Percentiles rank a stretch among this genome's conserved stretches.
phyloP scores from a whole-genome alignment of 2,888 invertebrate species.

The Lithophane leautieri region DNA sequence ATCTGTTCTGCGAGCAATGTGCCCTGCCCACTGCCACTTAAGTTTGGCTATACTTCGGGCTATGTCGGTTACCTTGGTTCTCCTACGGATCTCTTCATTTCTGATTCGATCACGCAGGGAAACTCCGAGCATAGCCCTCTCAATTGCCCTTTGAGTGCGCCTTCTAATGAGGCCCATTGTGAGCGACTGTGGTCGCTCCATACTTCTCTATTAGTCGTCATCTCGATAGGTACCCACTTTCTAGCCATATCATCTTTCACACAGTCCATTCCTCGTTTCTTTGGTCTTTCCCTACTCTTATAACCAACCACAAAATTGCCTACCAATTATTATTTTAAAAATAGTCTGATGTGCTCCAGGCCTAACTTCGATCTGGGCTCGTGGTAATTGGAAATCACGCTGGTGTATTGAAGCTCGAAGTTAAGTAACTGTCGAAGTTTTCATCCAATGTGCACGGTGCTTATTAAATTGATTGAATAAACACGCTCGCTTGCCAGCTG shows the following conservation, averaged over 20 bases:
- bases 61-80: no score
- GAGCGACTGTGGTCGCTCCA: no score
- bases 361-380: conserved; percentile 10
- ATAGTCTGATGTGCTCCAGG: background rate
- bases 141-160: no score
- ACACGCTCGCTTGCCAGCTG: conserved; percentile 10
- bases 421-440: conserved; percentile 24
- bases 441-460: conserved; percentile 20
- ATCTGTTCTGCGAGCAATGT: no score
- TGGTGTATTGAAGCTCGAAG: conserved; percentile 29
- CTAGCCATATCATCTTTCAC: background rate
- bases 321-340: background rate
- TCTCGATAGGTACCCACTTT: background rate
- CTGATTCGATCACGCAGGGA: no score
- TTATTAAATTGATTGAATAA: conserved; percentile 44
- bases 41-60: no score
- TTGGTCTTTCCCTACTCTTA: background rate
- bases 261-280: background rate
- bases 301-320: background rate
- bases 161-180: no score
- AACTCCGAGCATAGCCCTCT: no score
- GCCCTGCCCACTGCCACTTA: no score
- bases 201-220: background rate
- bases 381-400: conserved; percentile 46
- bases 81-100: no score